Percentiles rank a stretch among this genome's conserved stretches.
These are phyloP conservation scores for Lepeophtheirus salmonis DNA, from an alignment of 1,140 invertebrate species.

Conservation along the genomic window DNA sequence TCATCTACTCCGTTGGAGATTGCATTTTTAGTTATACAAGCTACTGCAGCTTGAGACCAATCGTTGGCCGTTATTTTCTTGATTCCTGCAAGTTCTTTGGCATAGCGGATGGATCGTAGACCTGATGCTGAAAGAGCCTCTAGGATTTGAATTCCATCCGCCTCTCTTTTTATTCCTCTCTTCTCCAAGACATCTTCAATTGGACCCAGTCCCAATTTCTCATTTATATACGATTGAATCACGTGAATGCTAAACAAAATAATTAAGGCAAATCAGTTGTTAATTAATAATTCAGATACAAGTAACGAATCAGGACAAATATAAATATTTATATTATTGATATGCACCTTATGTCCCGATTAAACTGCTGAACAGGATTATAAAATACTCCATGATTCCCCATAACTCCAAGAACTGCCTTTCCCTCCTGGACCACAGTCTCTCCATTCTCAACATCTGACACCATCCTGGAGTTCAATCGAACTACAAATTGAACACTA, in stretches of 20 bases:
- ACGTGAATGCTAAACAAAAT: not conserved
- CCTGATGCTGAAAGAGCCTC: constrained; percentile 92
- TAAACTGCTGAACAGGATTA: constrained; percentile 12
- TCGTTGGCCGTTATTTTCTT: constrained; percentile 81
- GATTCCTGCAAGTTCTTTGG: constrained; percentile 68
- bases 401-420: not conserved
- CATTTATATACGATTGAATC: not conserved
- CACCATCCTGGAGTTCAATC: no score
- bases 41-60: constrained; percentile 38
- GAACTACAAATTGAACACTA: no score
- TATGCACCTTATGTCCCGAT: not conserved
- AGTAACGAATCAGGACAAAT: no score
- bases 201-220: not conserved
- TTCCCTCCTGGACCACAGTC: not conserved
- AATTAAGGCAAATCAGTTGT: not conserved
- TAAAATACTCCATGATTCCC: not conserved
- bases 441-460: not conserved
- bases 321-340: not conserved
- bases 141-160: constrained; percentile 36
- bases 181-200: not conserved
- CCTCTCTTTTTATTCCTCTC: not conserved
- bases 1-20: constrained; percentile 3
- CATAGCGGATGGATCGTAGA: constrained; percentile 82
- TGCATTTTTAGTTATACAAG: constrained; percentile 3
- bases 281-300: not conserved